Conservation (phyloP, 2,113 vertebrate genomes). For the Sebastes schlegelii region DNA sequence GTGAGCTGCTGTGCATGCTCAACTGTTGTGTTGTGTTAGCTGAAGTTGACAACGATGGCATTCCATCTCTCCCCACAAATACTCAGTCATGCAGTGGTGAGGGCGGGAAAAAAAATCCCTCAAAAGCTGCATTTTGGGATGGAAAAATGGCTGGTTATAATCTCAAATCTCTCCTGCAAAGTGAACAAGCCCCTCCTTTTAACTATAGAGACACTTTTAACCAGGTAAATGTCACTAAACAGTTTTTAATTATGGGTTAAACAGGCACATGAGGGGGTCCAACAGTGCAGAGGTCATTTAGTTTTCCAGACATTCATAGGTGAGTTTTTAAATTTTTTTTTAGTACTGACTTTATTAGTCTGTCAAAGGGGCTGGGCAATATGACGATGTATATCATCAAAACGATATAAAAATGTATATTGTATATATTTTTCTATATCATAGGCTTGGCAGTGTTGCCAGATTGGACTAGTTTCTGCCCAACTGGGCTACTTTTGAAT, state of each 20-base stretch:
- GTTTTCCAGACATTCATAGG: not conserved
- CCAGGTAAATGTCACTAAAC: not conserved
- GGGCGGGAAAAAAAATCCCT: rapidly evolving
- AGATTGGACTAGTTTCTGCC: too few species aligned
- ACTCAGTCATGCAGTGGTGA: constrained; percentile 10
- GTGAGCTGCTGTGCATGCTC: constrained; percentile 70
- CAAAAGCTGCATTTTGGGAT: constrained; percentile 17
- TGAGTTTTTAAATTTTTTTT: not conserved
- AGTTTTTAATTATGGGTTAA: not conserved
- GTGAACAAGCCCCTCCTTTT: constrained; percentile 4
- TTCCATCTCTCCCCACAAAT: constrained; percentile 39
- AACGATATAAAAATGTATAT: too few species aligned
- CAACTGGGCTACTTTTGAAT: too few species aligned
- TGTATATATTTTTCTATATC: too few species aligned
- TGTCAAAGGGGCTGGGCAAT: too few species aligned
- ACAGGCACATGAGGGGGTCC: not conserved
- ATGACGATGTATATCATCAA: too few species aligned
- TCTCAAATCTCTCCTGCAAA: constrained; percentile 3
- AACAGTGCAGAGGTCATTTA: too few species aligned
- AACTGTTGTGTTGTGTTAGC: constrained; percentile 51
- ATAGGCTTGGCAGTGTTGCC: too few species aligned
- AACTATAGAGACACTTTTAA: not conserved
- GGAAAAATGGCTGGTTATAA: constrained; percentile 28
- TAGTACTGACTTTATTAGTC: too few species aligned
- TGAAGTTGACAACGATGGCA: constrained; percentile 61